These are phyloP conservation scores for Urocyon cinereoargenteus DNA, from an alignment of 2,797 vertebrate species.

Conservation along the genomic window DNA sequence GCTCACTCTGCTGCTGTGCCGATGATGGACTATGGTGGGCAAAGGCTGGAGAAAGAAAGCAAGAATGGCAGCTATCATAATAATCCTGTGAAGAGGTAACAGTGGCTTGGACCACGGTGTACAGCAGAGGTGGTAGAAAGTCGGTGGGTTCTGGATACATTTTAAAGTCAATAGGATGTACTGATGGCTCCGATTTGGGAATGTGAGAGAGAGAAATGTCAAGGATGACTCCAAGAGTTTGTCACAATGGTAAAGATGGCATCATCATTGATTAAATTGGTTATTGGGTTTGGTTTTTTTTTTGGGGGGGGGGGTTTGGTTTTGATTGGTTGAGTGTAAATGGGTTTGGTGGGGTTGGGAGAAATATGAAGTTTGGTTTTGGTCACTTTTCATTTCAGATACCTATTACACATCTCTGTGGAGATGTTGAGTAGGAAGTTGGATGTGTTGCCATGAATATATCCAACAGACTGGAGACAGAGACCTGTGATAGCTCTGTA, in stretches of 20 bases:
- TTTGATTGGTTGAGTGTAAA: neutral
- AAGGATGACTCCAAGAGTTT: neutral
- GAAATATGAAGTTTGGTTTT: neutral
- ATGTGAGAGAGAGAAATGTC: neutral
- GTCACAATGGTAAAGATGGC: neutral
- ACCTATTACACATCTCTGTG: neutral
- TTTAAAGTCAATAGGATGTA: neutral
- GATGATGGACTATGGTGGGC: neutral
- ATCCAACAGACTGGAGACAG: neutral
- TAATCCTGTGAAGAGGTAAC: neutral
- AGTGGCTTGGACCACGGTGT: neutral
- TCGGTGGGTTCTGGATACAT: neutral
- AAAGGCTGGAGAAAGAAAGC: neutral
- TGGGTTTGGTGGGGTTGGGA: neutral
- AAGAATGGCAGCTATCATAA: fast-evolving
- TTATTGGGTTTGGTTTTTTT: neutral
- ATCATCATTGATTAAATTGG: neutral
- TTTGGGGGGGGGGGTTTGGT: too few relatives aligned
- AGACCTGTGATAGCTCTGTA: neutral
- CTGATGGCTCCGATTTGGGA: neutral
- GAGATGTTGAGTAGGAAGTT: neutral
- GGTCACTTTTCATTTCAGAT: neutral
- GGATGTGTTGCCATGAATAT: neutral
- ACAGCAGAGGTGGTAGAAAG: neutral
- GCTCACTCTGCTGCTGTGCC: neutral